A percentile compares a stretch with the other conserved stretches of the same genome.
phyloP scores from a whole-genome alignment of 2,113 vertebrate genomes.

The Aegithalos caudatus region DNA sequence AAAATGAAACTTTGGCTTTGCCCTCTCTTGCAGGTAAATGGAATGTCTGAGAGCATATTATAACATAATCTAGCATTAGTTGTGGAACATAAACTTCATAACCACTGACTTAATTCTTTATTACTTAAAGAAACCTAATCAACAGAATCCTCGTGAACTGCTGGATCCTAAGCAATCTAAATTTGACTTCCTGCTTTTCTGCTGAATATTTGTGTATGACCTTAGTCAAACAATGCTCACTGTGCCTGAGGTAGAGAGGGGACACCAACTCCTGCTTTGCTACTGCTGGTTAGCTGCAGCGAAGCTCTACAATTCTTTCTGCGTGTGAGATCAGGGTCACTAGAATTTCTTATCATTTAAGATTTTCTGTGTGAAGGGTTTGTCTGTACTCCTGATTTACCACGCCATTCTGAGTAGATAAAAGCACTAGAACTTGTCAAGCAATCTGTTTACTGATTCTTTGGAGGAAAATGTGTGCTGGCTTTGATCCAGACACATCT shows the following conservation, averaged over 20 bases:
- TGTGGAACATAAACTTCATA: neutral
- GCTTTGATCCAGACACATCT: neutral
- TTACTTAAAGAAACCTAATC: neutral
- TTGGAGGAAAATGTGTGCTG: neutral
- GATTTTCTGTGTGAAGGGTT: neutral
- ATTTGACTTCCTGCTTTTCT: neutral
- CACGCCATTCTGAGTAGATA: neutral
- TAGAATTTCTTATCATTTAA: neutral
- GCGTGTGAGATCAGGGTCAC: rapidly evolving
- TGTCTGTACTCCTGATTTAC: neutral
- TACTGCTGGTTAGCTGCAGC: neutral
- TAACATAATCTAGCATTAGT: neutral
- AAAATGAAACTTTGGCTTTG: neutral
- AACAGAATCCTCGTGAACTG: neutral
- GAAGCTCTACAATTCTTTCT: neutral
- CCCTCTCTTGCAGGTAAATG: neutral
- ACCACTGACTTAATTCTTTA: neutral
- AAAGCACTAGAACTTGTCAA: neutral
- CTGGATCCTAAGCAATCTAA: neutral
- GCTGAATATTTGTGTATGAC: neutral
- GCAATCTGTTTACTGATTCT: neutral
- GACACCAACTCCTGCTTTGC: neutral
- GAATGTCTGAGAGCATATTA: neutral
- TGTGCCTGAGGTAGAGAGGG: neutral
- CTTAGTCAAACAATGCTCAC: neutral